Evolutionary conservation across 1,140 invertebrate genomes (phyloP), one percentile per base, ranked within the genome.

Genomic region (Calliopsis andreniformis): DNA sequence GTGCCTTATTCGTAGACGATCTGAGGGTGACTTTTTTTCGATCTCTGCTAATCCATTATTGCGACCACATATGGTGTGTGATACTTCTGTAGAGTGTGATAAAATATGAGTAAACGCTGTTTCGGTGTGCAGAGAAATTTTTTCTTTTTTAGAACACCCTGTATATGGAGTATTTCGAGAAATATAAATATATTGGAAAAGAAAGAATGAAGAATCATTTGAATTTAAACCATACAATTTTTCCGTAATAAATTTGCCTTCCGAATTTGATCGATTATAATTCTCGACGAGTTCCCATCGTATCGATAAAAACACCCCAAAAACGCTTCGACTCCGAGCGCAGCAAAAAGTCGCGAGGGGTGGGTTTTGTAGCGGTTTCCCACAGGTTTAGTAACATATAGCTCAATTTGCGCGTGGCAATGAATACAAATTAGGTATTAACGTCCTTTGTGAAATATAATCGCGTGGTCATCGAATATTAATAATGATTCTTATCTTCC

Each of bases 351-450:
- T 79, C 49, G 43, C 14, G 16, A 47, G 67, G 76, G 61, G 80
- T 64, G 30, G 56, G 43, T 71, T 80, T 80, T 49, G 76, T 72
- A 64, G 78, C 77, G 87, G 86, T 87, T 88, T 88, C 88, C 87
- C 88, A 88, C 87, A 86, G 70, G 14, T 49, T 49, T 56, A 45
- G 47, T 16, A 53, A 70, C 45, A 59, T 61, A 77, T 77, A 55
- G 43, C 72, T 67, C 61, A 77, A 82, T 76, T 80, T 76, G 66
- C 39, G 66, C 88, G 87, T 89, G 88, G 64, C 84, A 75, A 78
- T 68, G 88, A 88, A 89, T 89, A 84, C 59, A 79, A 84, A 86
- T 81, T 73, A 45, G 63, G 78, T 77, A 82, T 89, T 72, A 83
- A 63, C 59, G 39, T 42, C n/a, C 47, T 23, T 12, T 45, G 23